A percentile compares a stretch with the other conserved stretches of the same genome.
phyloP scores from a whole-genome alignment of 2,797 vertebrate genomes.

The Natrix natrix region DNA sequence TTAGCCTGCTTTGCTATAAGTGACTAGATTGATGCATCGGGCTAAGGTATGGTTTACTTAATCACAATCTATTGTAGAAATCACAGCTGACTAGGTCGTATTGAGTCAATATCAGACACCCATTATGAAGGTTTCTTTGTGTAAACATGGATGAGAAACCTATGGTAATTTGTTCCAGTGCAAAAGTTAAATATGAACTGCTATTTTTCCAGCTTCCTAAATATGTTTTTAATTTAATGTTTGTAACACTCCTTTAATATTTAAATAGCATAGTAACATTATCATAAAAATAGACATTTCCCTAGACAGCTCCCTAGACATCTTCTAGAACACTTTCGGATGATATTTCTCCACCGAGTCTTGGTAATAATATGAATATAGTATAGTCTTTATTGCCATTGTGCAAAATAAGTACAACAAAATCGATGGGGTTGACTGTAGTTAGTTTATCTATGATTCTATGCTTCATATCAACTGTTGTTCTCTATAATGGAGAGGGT shows the following conservation, averaged over 20 bases:
- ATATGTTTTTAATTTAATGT: not conserved
- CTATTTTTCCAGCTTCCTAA: not conserved
- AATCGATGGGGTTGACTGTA: not conserved
- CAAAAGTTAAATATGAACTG: not conserved
- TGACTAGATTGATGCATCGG: not conserved
- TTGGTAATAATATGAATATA: not conserved
- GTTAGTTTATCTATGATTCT: not conserved
- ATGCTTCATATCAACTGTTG: not conserved
- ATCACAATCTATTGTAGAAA: not conserved
- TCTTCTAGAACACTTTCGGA: not conserved
- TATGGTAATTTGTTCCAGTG: not conserved
- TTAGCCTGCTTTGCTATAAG: not conserved
- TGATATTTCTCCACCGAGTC: not conserved
- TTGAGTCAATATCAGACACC: not conserved
- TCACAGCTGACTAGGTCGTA: not conserved
- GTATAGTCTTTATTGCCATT: too few species aligned
- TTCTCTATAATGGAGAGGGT: not conserved
- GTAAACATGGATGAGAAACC: not conserved
- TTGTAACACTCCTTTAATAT: not conserved
- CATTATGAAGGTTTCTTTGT: not conserved
- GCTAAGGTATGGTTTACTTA: not conserved
- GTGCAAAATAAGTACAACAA: too few species aligned
- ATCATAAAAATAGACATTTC: too few species aligned
- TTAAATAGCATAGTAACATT: not conserved
- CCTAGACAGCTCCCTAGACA: not conserved